Percentiles rank a stretch among this genome's conserved stretches.
Evolutionary conservation across 2,113 vertebrate species (phyloP).

Genomic region (Hemibagrus wyckioides): DNA sequence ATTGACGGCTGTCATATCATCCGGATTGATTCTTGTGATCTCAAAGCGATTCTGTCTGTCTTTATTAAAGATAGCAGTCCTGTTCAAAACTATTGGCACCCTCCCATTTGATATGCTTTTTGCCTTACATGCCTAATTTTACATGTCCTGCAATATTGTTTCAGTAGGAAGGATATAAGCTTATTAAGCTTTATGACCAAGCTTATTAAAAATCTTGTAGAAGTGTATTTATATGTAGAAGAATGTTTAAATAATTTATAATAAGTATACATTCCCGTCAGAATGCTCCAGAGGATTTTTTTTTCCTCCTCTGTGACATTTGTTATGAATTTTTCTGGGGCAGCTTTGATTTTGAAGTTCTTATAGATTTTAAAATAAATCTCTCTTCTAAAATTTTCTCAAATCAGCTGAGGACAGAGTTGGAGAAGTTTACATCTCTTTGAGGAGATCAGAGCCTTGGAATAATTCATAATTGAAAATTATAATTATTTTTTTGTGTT

Average conservation of each 20-base stretch:
- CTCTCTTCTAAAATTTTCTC: not conserved
- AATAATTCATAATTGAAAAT: too few species aligned
- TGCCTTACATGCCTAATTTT: not conserved
- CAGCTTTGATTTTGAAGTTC: not conserved
- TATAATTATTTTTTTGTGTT: too few species aligned
- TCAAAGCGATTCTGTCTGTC: not conserved
- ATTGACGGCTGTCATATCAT: not conserved
- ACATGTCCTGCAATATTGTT: not conserved
- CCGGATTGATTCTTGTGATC: not conserved
- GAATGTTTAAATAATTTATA: not conserved
- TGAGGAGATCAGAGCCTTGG: slow-evolving; percentile 3
- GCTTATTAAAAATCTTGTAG: not conserved
- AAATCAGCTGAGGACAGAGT: not conserved
- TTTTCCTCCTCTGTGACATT: not conserved
- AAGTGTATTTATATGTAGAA: not conserved
- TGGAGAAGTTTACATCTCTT: not conserved
- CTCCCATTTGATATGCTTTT: not conserved
- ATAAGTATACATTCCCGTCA: not conserved
- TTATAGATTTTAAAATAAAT: slow-evolving; percentile 10
- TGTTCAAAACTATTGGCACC: not conserved
- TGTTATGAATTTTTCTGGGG: not conserved
- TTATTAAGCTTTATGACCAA: not conserved
- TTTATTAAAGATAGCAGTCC: not conserved
- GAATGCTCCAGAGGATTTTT: not conserved
- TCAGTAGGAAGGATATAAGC: not conserved